phyloP scores from a whole-genome alignment of 2,113 vertebrate genomes.

The Notothenia coriiceps region DNA sequence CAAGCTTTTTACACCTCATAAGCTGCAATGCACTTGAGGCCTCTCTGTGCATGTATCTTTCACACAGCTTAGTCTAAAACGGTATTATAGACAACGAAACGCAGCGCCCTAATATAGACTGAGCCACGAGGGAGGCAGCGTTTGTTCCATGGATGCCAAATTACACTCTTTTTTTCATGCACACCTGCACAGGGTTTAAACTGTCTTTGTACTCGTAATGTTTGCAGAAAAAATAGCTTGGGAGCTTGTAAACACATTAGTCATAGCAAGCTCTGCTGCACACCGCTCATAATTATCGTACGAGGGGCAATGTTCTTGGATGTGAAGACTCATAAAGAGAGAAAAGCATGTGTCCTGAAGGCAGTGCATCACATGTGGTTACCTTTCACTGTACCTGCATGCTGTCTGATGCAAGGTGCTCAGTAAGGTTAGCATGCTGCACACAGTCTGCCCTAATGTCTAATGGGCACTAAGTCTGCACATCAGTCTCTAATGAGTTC shows the following conservation, averaged over 20 bases:
- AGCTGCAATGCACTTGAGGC: constrained; percentile 27
- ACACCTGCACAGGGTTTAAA: constrained; percentile 56
- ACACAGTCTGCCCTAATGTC: constrained; percentile 21
- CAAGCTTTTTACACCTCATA: constrained; percentile 21
- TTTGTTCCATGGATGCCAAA: constrained; percentile 32
- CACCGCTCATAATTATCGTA: constrained; percentile 62
- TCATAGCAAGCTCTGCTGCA: constrained; percentile 54
- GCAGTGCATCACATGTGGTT: constrained; percentile 43
- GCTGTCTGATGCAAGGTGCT: constrained; percentile 19
- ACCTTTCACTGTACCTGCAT: constrained; percentile 46
- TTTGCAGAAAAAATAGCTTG: constrained; percentile 17
- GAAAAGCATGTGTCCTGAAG: constrained; percentile 53
- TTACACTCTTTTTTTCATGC: constrained; percentile 33
- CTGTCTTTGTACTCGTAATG: constrained; percentile 24
- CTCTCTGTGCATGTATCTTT: neutral
- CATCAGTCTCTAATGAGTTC: constrained; percentile 50
- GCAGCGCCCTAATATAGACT: neutral
- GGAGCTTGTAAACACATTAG: constrained; percentile 69
- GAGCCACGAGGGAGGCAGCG: constrained; percentile 14
- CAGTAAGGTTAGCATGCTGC: constrained; percentile 12
- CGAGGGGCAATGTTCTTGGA: constrained; percentile 51
- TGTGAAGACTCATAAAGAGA: constrained; percentile 46
- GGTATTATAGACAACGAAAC: constrained; percentile 17
- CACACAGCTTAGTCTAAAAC: constrained; percentile 6
- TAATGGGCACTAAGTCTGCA: constrained; percentile 27